A percentile compares a stretch with the other conserved stretches of the same genome.
Conservation (phyloP, 2,797 vertebrate genomes). For the Phyllotis vaccarum region DNA sequence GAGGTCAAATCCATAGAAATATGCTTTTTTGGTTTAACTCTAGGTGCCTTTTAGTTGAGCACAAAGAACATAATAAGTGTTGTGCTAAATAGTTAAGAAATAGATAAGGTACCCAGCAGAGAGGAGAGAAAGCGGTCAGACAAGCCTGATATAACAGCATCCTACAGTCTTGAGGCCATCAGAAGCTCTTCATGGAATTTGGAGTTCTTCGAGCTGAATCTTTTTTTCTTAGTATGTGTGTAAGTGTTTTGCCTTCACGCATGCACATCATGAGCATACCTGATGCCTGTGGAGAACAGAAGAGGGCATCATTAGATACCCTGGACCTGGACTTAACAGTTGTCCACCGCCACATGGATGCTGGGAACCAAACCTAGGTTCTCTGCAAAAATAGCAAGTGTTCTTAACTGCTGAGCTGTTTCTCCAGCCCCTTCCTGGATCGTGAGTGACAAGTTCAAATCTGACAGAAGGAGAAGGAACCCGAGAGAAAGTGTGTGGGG, state of each 20-base stretch:
- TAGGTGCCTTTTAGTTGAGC: background rate
- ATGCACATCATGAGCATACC: no score
- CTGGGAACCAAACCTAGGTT: background rate
- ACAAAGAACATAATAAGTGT: background rate
- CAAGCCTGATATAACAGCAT: background rate
- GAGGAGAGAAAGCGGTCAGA: background rate
- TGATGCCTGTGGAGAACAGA: background rate
- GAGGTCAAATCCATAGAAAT: constrained; percentile 15
- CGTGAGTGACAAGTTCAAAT: background rate
- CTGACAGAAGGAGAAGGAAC: background rate
- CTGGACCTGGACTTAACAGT: background rate
- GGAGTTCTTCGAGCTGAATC: background rate
- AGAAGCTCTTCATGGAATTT: background rate
- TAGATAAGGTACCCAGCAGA: background rate
- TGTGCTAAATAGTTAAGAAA: constrained; percentile 1
- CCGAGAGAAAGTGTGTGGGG: background rate
- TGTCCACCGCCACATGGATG: background rate
- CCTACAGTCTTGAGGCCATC: background rate
- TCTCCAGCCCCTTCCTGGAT: background rate
- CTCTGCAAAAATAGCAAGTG: background rate
- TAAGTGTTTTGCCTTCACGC: background rate
- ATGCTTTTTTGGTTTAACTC: background rate
- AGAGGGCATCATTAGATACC: background rate
- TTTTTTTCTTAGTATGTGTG: background rate
- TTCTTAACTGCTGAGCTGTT: background rate